Conservation (phyloP, 2,888 invertebrate genomes). For the Teinopalpus imperialis region DNA sequence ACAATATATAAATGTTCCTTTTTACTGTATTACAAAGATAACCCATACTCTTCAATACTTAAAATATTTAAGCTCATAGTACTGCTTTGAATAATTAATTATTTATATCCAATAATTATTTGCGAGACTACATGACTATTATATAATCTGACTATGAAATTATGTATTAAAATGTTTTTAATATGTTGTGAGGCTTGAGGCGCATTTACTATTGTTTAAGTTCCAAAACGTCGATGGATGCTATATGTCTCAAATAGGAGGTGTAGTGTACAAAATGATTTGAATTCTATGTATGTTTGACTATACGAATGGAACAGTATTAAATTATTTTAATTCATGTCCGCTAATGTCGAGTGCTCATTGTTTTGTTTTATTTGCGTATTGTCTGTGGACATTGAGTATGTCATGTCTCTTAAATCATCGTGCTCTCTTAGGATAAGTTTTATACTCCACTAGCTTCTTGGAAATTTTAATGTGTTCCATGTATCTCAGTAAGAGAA, state of each 20-base stretch:
- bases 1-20: slow-evolving; percentile 25
- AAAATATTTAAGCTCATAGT: too few species aligned
- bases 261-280: slow-evolving; percentile 47
- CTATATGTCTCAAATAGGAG: slow-evolving; percentile 49
- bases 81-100: slow-evolving; percentile 32
- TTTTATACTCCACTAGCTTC: slow-evolving; percentile 10
- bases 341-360: slow-evolving; percentile 22
- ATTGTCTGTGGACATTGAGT: slow-evolving; percentile 24
- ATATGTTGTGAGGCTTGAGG: slow-evolving; percentile 66
- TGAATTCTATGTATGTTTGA: slow-evolving; percentile 38
- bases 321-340: slow-evolving; percentile 43
- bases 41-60: too few species aligned
- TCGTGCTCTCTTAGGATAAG: slow-evolving; percentile 24
- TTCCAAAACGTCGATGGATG: slow-evolving; percentile 47
- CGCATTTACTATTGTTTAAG: slow-evolving; percentile 73
- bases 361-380: slow-evolving; percentile 25
- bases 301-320: slow-evolving; percentile 43
- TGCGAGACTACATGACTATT: slow-evolving; percentile 15
- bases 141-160: slow-evolving; percentile 36
- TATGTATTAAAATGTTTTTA: slow-evolving; percentile 50
- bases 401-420: slow-evolving; percentile 19
- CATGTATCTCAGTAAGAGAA: slow-evolving; percentile 20
- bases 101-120: slow-evolving; percentile 22
- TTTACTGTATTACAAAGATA: too few species aligned
- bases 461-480: slow-evolving; percentile 16